Base-by-base conservation (phyloP, 30 jellyfish, hydroid and myxozoan genomes). In the Pelagia noctiluca region DNA sequence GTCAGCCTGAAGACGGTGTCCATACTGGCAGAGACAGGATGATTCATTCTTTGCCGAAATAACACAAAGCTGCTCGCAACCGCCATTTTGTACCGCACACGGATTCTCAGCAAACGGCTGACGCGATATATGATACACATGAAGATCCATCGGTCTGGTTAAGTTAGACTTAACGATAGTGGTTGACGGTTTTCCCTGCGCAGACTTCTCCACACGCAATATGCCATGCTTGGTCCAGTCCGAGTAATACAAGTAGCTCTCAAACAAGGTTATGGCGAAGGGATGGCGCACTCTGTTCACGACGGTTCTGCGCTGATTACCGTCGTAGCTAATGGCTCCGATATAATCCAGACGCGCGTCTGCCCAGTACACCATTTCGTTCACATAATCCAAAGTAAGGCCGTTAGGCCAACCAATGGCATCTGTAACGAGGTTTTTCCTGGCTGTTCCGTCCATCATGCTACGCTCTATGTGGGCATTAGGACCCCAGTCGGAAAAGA, bases 321-420 rank as follows among this genome's bases (percentile, higher is more conserved):
- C 99, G 63, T 71, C 35, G 67, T 94, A 94, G 76, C 77, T 74
- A 21, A 84, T 50, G 2, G 97, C 93, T 3, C 94, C 99, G 21
- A 94, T 94, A 63, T 94, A 94, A 73, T 94, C 99, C 19, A 80
- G 85, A 50, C 99, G 97, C 0, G 99, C 99, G 80, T 94, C 99
- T 16, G 93, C 96, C 99, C 99, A 94, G 48, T 88, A 94, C 18
- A 94, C 91, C 0, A 36, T 46, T 22, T 76, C 60, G 47, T 76
- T 76, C 8, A 80, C 79, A 69, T 94, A 94, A 78, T 94, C 99
- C 19, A 94, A 28, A 0, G 99, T 94, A 13, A 94, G 77, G 35
- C 97, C 99, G 67, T 94, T 94, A 1, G 99, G 99, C 99, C 99
- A 94, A 18, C 97, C 99, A 25, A 88, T 62, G 1, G 50, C 60